phyloP scores from a whole-genome alignment of 2,888 invertebrate species.

The Pachydiplax longipennis region DNA sequence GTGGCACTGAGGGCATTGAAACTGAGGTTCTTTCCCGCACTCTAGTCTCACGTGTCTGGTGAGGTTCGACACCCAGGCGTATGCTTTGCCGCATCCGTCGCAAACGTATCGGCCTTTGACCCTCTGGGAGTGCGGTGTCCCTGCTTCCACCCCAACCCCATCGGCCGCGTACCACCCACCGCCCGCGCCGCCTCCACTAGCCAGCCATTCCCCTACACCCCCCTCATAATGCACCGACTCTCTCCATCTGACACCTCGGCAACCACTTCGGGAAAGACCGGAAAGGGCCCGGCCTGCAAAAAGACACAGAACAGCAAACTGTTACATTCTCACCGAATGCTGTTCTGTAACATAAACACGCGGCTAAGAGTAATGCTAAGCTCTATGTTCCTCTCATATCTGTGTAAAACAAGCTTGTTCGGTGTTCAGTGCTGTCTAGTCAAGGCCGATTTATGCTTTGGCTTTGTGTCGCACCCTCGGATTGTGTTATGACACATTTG shows the following conservation, averaged over 20 bases:
- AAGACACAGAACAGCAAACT: constrained; percentile 43
- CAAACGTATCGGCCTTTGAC: constrained; percentile 53
- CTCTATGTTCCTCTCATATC: too few species aligned
- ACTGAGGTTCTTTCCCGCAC: constrained; percentile 65
- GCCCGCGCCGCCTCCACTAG: constrained; percentile 24
- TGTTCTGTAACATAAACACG: constrained; percentile 12
- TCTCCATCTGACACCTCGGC: constrained; percentile 29
- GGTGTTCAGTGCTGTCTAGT: too few species aligned
- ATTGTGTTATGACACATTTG: too few species aligned
- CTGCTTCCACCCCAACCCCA: constrained; percentile 46
- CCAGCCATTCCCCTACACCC: constrained; percentile 40
- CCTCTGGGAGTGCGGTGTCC: constrained; percentile 55
- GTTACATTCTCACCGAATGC: constrained; percentile 31
- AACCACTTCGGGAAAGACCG: constrained; percentile 44
- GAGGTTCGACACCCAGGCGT: constrained; percentile 56
- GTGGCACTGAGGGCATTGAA: constrained; percentile 63
- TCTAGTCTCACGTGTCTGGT: constrained; percentile 61
- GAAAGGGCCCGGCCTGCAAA: constrained; percentile 34
- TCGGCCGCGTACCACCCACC: constrained; percentile 42
- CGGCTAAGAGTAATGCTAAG: too few species aligned
- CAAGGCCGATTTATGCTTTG: too few species aligned
- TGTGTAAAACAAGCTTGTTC: too few species aligned
- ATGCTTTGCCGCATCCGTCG: constrained; percentile 50
- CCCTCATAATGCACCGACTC: constrained; percentile 38
- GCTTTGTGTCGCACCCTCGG: too few species aligned